Base-by-base conservation (phyloP, 2,888 invertebrate genomes). In the Drosophila mimetica region DNA sequence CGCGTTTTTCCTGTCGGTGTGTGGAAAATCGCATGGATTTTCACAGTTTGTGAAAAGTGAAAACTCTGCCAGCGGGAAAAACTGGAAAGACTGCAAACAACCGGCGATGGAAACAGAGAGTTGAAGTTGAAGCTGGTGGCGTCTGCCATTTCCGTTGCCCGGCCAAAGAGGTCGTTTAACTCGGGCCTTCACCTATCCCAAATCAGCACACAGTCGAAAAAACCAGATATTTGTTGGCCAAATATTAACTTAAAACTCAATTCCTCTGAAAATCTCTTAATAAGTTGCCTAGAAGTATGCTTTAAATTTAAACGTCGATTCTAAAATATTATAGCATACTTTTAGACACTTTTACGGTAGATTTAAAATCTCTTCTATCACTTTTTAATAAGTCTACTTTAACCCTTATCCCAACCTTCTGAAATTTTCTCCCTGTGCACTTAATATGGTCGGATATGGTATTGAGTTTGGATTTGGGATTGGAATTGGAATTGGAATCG, bases 91-190 rank as follows among this genome's bases (percentile, higher is more conserved):
- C 88, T 76, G 74, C 72, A 37, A 42, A n/a, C 25, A 28, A 30
- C 13, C 39, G 30, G 28, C 16, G 47, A 39, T 34, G 34, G 7
- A 58, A 46, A 46, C 28, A 28, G 22, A 36, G 48, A 52, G 58
- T 22, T 41, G 50, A 36, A 55, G 18, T 53, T 7, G 53, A 9
- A 16, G 57, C 44, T 53, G 61, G 39, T 72, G 65, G 60, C 73
- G 60, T 57, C 64, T 71, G 80, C 67, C 52, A 73, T 86, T 77
- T 80, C 75, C 75, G 84, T 61, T 70, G 58, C 14, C 16, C 16
- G 61, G 30, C 57, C 75, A 71, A 81, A 82, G 86, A 77, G 84
- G 77, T 84, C 83, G 67, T 85, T 84, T 87, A 85, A 67, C 52
- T 53, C 65, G 60, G 51, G 41, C 57, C 52, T 58, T 77, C 74